phyloP scores from a whole-genome alignment of 2,797 vertebrate species.

The Cirrhinus molitorella region DNA sequence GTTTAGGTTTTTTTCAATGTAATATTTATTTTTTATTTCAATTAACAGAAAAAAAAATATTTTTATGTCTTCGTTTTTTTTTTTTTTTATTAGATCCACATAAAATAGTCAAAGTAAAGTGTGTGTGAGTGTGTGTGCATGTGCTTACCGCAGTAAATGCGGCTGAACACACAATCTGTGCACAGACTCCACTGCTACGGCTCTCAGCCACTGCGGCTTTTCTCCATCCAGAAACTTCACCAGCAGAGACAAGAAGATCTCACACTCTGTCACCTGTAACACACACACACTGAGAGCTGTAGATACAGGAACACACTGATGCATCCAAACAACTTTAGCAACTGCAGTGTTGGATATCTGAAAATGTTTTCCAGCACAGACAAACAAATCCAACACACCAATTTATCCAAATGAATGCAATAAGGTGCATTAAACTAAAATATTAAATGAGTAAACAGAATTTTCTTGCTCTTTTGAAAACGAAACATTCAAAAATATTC shows the following conservation, averaged over 20 bases:
- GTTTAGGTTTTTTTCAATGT: too few species aligned
- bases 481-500: not conserved
- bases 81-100: too few species aligned
- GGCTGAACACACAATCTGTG: constrained; percentile 97
- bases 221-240: constrained; percentile 99
- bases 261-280: constrained; percentile 96
- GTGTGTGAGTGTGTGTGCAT: not conserved
- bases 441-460: not conserved
- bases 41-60: too few species aligned
- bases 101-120: too few species aligned
- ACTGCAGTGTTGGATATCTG: not conserved
- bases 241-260: constrained; percentile 97
- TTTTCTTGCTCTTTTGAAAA: not conserved
- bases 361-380: not conserved
- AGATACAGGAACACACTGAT: not conserved
- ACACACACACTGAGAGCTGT: constrained; percentile 45
- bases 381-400: not conserved
- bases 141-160: constrained; percentile 89
- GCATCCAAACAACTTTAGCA: not conserved
- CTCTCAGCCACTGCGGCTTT: constrained; percentile 98
- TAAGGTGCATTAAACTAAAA: not conserved
- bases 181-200: constrained; percentile 97
- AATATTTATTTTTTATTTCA: too few species aligned
- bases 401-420: not conserved
- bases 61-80: too few species aligned